These are phyloP conservation scores for Brachypteracias leptosomus DNA, from an alignment of 2,113 vertebrate genomes.

Conservation along the genomic window DNA sequence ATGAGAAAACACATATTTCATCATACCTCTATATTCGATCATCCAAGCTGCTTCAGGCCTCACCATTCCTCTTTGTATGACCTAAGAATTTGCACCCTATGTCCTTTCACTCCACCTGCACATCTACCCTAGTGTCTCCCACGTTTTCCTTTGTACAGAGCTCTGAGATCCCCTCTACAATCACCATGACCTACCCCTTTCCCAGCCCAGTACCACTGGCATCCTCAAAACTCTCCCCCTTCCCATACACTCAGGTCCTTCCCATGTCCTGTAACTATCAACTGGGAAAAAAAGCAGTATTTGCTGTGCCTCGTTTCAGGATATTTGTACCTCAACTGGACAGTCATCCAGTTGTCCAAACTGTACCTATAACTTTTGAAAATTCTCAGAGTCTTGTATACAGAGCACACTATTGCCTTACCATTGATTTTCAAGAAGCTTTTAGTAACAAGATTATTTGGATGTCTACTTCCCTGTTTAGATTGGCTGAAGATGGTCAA, in stretches of 20 bases:
- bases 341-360: background rate
- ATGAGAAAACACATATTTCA: background rate
- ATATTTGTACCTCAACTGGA: background rate
- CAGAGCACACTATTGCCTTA: background rate
- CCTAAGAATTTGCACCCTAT: background rate
- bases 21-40: background rate
- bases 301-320: background rate
- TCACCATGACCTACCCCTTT: background rate
- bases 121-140: accelerated
- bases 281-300: background rate
- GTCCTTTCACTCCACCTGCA: background rate
- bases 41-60: background rate
- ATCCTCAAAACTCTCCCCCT: background rate
- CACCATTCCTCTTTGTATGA: background rate
- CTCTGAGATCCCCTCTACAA: background rate
- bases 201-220: background rate
- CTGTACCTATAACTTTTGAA: background rate
- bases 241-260: background rate
- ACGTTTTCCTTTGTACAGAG: background rate
- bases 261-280: too few species aligned
- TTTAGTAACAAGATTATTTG: background rate
- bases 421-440: background rate
- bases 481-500: background rate
- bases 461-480: background rate
- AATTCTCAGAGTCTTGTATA: background rate